phyloP scores from a whole-genome alignment of 2,888 invertebrate species.

The Oeneis ivallda region DNA sequence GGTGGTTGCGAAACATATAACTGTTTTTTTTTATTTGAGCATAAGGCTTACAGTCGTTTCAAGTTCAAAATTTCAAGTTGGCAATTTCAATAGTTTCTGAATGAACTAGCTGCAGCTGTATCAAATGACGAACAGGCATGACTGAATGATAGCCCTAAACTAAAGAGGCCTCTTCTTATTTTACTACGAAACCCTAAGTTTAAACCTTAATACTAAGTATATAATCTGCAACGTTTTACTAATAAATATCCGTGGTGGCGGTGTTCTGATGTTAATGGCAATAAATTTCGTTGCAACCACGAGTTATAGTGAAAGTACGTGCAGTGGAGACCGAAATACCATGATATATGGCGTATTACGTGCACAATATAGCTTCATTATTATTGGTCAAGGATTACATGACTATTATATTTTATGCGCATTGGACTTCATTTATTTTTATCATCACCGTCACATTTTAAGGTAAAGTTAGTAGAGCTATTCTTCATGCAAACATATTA shows the following conservation, averaged over 20 bases:
- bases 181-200: neutral
- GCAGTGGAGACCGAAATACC: constrained; percentile 12
- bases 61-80: too few species aligned
- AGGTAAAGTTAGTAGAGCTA: too few species aligned
- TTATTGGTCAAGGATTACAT: neutral
- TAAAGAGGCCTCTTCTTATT: too few species aligned
- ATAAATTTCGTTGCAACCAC: constrained; percentile 20
- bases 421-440: neutral
- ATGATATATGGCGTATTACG: constrained; percentile 17
- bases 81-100: too few species aligned
- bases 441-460: too few species aligned
- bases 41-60: too few species aligned
- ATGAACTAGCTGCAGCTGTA: too few species aligned
- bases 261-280: constrained; percentile 4
- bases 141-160: too few species aligned
- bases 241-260: neutral
- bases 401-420: neutral
- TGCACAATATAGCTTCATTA: constrained; percentile 4
- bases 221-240: constrained; percentile 1
- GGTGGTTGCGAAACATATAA: too few species aligned
- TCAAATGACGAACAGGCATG: too few species aligned
- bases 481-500: too few species aligned
- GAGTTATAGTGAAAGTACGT: constrained; percentile 20
- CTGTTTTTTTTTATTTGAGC: too few species aligned
- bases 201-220: neutral